Evolutionary conservation across 2,113 vertebrate species (phyloP).

Genomic region (Xenopus tropicalis): DNA sequence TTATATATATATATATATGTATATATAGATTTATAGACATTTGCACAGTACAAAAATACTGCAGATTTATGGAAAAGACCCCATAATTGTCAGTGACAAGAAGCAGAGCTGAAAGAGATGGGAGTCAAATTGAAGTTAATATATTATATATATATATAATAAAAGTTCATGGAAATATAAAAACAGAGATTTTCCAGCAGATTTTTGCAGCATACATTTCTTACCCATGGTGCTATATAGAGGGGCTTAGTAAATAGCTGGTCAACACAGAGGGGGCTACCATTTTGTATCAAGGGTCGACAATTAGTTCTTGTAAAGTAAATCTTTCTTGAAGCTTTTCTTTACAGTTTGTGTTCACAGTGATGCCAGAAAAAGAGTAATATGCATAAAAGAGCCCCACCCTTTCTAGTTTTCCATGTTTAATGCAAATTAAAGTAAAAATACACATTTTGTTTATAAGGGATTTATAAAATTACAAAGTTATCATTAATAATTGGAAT

Average conservation of each 20-base stretch:
- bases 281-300: not conserved
- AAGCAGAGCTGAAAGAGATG: constrained; percentile 12
- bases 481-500: constrained; percentile 54
- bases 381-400: constrained; percentile 70
- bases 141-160: not conserved
- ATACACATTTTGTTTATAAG: constrained; percentile 64
- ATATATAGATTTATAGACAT: constrained; percentile 9
- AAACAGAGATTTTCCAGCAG: not conserved
- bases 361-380: constrained; percentile 95
- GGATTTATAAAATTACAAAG: constrained; percentile 95
- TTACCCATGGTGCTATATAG: constrained; percentile 8
- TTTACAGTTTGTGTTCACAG: constrained; percentile 94
- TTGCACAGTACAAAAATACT: constrained; percentile 40
- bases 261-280: not conserved
- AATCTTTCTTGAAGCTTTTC: constrained; percentile 77
- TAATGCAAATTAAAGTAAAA: constrained; percentile 62
- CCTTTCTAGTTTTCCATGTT: constrained; percentile 59
- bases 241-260: constrained; percentile 6
- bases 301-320: not conserved
- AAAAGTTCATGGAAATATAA: not conserved
- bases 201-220: not conserved
- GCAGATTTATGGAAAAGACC: constrained; percentile 30
- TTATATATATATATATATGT: constrained; percentile 4
- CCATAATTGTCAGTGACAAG: constrained; percentile 13
- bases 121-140: not conserved